These are phyloP conservation scores for Dasyornis broadbenti DNA, from an alignment of 2,113 vertebrate genomes.

Conservation along the genomic window DNA sequence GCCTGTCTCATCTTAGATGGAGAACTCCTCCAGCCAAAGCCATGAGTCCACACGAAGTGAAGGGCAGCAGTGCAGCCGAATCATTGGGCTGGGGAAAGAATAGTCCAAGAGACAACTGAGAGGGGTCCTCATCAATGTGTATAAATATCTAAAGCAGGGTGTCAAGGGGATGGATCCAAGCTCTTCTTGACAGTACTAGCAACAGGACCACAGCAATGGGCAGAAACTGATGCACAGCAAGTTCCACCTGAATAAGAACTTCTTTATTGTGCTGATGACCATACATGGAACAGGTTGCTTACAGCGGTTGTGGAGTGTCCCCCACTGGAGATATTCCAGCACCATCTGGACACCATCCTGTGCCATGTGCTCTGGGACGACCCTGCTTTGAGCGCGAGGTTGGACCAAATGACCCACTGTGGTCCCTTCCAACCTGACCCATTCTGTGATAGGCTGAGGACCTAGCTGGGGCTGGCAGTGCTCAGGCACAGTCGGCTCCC, in stretches of 20 bases:
- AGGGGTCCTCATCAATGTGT: too few species aligned
- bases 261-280: neutral
- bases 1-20: accelerated
- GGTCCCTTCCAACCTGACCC: neutral
- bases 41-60: accelerated
- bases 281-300: neutral
- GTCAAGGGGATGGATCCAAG: neutral
- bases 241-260: neutral
- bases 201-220: accelerated
- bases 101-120: neutral
- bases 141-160: neutral
- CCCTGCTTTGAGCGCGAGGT: neutral
- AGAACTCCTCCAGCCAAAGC: neutral
- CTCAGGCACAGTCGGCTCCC: neutral
- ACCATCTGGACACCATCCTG: neutral
- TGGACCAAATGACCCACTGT: neutral
- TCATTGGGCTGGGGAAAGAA: neutral
- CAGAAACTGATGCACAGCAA: neutral
- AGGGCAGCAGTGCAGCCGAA: accelerated
- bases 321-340: neutral
- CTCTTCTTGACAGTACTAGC: accelerated
- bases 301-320: neutral
- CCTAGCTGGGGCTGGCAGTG: neutral
- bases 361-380: neutral
- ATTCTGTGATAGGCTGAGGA: neutral